A percentile compares a stretch with the other conserved stretches of the same genome.
phyloP scores from a whole-genome alignment of 2,888 invertebrate genomes.

The Mythimna vitellina region DNA sequence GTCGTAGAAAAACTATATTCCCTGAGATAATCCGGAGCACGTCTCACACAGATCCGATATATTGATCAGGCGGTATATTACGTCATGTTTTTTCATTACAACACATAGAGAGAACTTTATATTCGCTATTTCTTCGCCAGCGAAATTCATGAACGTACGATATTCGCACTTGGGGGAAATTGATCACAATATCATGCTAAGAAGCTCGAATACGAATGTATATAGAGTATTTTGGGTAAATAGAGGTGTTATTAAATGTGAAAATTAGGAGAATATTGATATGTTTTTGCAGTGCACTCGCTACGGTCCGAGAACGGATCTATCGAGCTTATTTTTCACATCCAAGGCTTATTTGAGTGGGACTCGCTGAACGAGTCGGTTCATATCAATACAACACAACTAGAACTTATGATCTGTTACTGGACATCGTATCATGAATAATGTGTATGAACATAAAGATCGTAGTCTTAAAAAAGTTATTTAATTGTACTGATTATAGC shows the following conservation, averaged over 20 bases:
- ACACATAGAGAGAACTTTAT: slow-evolving; percentile 39
- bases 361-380: neutral
- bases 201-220: slow-evolving; percentile 34
- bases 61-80: slow-evolving; percentile 44
- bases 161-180: slow-evolving; percentile 47
- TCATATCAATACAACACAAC: slow-evolving; percentile 1
- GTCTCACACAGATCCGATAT: slow-evolving; percentile 40
- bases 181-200: slow-evolving; percentile 44
- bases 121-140: slow-evolving; percentile 43
- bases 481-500: neutral
- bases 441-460: neutral
- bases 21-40: slow-evolving; percentile 37
- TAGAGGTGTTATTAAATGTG: slow-evolving; percentile 7
- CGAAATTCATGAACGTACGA: slow-evolving; percentile 49
- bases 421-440: neutral
- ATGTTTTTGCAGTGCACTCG: slow-evolving; percentile 5
- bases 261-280: slow-evolving; percentile 9
- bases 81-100: slow-evolving; percentile 57
- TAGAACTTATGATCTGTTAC: neutral
- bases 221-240: slow-evolving; percentile 23
- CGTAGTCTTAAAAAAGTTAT: neutral
- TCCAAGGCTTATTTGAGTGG: neutral
- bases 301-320: neutral
- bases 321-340: slow-evolving; percentile 1
- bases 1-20: slow-evolving; percentile 34